Conservation (phyloP, 2,888 invertebrate genomes). For the Hyppa rectilinea region DNA sequence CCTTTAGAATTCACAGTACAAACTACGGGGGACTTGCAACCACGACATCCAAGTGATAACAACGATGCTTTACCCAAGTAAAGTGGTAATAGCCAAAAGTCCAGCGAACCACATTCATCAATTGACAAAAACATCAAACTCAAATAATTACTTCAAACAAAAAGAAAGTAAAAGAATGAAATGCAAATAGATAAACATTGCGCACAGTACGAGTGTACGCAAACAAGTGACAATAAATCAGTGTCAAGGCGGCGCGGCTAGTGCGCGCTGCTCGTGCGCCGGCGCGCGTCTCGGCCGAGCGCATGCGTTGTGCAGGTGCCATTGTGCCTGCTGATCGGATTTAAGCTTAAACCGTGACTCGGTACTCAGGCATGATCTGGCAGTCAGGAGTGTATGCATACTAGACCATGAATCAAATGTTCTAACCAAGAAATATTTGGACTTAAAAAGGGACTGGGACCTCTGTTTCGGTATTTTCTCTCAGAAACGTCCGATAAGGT, state of each 20-base stretch:
- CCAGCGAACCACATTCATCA: conserved; percentile 3
- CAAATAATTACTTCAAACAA: conserved; percentile 13
- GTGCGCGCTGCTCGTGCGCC: conserved; percentile 28
- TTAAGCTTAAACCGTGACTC: conserved; percentile 31
- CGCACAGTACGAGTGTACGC: conserved; percentile 10
- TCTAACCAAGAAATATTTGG: too few relatives aligned
- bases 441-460: too few relatives aligned
- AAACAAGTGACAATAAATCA: conserved; percentile 61
- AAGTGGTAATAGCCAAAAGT: too few relatives aligned
- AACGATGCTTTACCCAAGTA: too few relatives aligned
- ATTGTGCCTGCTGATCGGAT: conserved; percentile 35
- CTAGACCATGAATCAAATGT: too few relatives aligned
- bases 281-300: conserved; percentile 15
- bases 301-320: conserved; percentile 46
- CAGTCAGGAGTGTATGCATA: too few relatives aligned
- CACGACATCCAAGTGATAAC: too few relatives aligned
- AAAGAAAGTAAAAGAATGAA: conserved; percentile 44
- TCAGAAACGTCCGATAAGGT: too few relatives aligned
- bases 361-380: too few relatives aligned
- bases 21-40: too few relatives aligned
- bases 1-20: too few relatives aligned
- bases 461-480: too few relatives aligned
- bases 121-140: not conserved
- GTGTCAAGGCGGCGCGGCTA: conserved; percentile 58
- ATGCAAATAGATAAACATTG: conserved; percentile 42